Percentiles rank a stretch among this genome's conserved stretches.
These are phyloP conservation scores for Lasioglossum albipes DNA, from an alignment of 1,140 invertebrate genomes.

Conservation along the genomic window DNA sequence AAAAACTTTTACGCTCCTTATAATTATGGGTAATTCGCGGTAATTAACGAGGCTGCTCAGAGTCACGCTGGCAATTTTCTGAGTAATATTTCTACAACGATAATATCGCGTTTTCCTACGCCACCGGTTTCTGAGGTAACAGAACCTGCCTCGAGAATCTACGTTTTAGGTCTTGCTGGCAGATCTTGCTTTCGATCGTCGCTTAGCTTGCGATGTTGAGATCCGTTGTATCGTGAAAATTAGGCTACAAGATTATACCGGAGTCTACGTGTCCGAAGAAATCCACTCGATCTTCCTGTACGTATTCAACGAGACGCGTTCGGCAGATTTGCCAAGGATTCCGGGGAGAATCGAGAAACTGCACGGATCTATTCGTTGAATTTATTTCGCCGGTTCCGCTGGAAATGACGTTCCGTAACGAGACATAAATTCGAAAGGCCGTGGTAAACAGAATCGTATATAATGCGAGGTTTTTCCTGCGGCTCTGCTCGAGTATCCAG, in stretches of 20 bases:
- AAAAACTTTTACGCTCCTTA: conserved; percentile 81
- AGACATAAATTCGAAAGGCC: conserved; percentile 76
- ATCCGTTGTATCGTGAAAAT: background rate
- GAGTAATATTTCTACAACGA: conserved; percentile 79
- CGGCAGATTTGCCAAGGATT: conserved; percentile 60
- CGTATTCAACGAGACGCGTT: background rate
- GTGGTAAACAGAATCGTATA: conserved; percentile 77
- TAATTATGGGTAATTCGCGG: conserved; percentile 81
- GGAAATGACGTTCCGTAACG: conserved; percentile 76
- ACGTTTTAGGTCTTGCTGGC: too few species aligned
- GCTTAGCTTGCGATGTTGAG: background rate
- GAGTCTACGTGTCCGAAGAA: conserved; percentile 53
- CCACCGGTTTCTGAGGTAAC: conserved; percentile 47
- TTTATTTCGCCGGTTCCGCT: conserved; percentile 76
- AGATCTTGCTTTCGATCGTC: background rate
- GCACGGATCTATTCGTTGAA: conserved; percentile 71
- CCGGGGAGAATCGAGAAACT: conserved; percentile 65
- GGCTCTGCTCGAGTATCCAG: conserved; percentile 67
- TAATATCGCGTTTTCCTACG: conserved; percentile 77
- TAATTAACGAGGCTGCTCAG: conserved; percentile 80
- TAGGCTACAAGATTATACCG: conserved; percentile 53
- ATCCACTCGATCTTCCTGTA: conserved; percentile 34
- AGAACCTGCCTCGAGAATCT: conserved; percentile 37
- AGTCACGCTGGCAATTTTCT: conserved; percentile 80
- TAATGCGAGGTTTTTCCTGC: conserved; percentile 72